phyloP scores from a whole-genome alignment of 2,888 invertebrate genomes.

The Bedellia somnulentella region DNA sequence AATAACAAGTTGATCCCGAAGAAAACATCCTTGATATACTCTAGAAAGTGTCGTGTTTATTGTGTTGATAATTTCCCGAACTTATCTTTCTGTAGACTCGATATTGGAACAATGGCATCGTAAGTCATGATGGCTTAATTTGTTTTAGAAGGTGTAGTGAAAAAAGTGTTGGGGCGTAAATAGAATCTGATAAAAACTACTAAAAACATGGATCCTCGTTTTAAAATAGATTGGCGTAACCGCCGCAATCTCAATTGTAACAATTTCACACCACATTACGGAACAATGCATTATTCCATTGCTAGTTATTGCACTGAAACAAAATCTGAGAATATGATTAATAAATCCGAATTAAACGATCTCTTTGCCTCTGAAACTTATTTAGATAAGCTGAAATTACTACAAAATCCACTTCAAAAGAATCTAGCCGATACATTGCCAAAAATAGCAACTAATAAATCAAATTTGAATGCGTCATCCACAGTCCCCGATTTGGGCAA shows the following conservation, averaged over 20 bases:
- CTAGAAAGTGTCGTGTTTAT: constrained; percentile 23
- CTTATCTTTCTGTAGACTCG: constrained; percentile 13
- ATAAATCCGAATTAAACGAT: constrained; percentile 24
- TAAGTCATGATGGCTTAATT: constrained; percentile 21
- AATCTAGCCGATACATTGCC: constrained; percentile 39
- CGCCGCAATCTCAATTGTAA: constrained; percentile 20
- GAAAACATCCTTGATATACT: constrained; percentile 21
- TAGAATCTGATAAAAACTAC: neutral
- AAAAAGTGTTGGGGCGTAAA: neutral
- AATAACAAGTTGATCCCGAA: too few species aligned
- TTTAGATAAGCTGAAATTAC: constrained; percentile 27
- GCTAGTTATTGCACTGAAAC: constrained; percentile 30
- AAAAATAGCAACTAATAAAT: constrained; percentile 14
- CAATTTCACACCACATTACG: constrained; percentile 14
- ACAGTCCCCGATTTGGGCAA: neutral
- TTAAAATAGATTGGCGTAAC: constrained; percentile 24
- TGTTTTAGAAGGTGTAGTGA: neutral
- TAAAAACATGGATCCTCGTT: constrained; percentile 29
- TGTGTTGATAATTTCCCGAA: constrained; percentile 22
- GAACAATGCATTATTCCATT: constrained; percentile 24
- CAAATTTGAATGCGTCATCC: neutral
- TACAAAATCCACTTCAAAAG: constrained; percentile 38
- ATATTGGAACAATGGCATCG: constrained; percentile 18
- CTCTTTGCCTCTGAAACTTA: constrained; percentile 24
- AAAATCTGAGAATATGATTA: constrained; percentile 10